Base-by-base conservation (phyloP, 92 coral and sea anemone species). In the Metridium senile region DNA sequence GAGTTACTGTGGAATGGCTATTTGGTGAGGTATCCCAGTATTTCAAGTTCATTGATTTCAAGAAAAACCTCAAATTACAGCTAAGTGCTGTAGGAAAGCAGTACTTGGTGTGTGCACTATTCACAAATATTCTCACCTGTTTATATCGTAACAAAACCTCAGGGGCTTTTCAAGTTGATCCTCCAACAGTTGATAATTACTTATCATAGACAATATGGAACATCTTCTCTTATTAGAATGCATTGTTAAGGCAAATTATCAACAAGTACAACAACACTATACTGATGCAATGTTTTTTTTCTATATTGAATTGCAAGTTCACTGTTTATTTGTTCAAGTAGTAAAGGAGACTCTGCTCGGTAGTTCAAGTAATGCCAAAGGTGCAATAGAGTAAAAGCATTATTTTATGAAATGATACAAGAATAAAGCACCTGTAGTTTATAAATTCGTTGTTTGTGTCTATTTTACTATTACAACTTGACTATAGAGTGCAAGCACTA, bases 21-120 rank as follows among this genome's bases (percentile, higher is more conserved):
- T 70, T 70, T 70, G 33, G 75, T 1, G 62, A 70, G 46, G 75
- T 70, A 9, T 43, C 61, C 11, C 23, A 70, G 28, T 70, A 47
- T 32, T 70, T 70, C 32, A 70, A 70, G 62, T 70, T 70, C 21
- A 70, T 46, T 21, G 76, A 78, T 67, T 78, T 68, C 64, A 78
- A 78, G 72, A 78, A 68, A 45, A 78, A 68, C 76, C 68, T 68
- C 31, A 78, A 78, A 31, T 18, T 78, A 49, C 47, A 64, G 63
- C 31, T 78, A 43, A 78, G 83, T 68, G 83, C 83, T 20, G 75
- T 79, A 26, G 84, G 84, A 54, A 68, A 68, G 66, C 76, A 79
- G 66, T 79, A 79, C 62, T 53, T 79, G 70, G 84, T 79, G 51
- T 33, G 58, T 79, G 84, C 61, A 9, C 61, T 54, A 3, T 16